Evolutionary conservation across 2,888 invertebrate species (phyloP), one percentile per base, ranked within the genome.

Genomic region (Drosophila phalerata): DNA sequence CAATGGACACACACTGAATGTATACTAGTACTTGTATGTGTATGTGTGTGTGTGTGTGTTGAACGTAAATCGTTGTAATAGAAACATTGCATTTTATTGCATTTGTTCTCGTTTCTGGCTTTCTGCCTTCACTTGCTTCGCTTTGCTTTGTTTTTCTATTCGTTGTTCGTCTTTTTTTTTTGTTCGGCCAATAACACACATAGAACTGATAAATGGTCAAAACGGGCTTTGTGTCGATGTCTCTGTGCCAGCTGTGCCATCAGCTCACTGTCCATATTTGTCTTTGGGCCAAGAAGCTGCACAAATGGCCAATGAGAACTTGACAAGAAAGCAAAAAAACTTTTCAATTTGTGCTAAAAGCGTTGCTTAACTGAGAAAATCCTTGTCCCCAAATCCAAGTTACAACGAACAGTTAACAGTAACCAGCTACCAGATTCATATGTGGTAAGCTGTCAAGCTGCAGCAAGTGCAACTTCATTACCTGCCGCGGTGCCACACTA

Each of bases 1-100:
- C 57, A 61, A 69, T 51, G 56, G 38, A 60, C 68, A 73, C 73
- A 43, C 57, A 57, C 38, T 17, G 28, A 28, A 13, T 48, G 28
- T 37, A 9, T 25, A 37, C 9, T 9, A n/a, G 40, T 40, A 10
- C 43, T 45, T 28, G 49, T 30, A 11, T 61, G 60, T 34, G 25
- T 42, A 25, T 47, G 32, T 49, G 25, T 45, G 34, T 25, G 30
- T 42, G 28, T 61, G 53, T 74, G 57, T 53, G 60, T 52, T 42
- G 83, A 77, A 85, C 90, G 90, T 85, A 85, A 85, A 89, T 85
- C 85, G 88, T 73, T 78, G 78, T 89, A 85, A 85, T 88, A 89
- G 90, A 85, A 85, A 89, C 88, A 85, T 89, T 85, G 90, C 88
- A 85, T 85, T 89, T 85, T 85, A 89, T 85, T 85, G 90, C 86